Evolutionary conservation across 2,113 vertebrate species (phyloP).

Genomic region (Emydocephalus ijimae): DNA sequence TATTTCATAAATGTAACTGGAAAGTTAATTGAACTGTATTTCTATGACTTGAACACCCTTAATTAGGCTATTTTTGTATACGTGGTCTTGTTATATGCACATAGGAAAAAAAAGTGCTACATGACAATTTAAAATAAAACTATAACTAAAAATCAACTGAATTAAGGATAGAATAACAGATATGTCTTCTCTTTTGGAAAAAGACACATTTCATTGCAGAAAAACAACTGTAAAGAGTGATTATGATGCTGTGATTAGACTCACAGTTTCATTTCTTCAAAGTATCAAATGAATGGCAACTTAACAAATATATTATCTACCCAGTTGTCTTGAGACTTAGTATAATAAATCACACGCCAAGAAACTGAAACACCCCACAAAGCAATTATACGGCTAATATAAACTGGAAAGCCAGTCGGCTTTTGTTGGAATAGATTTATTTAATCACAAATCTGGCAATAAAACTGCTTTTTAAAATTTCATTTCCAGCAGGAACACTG

Average conservation of each 20-base stretch:
- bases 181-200: background rate
- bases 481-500: background rate
- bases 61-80: background rate
- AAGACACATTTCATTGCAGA: background rate
- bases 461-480: background rate
- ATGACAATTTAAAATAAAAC: background rate
- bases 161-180: background rate
- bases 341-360: background rate
- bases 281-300: background rate
- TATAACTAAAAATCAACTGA: background rate
- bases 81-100: background rate
- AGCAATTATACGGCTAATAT: background rate
- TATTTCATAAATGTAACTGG: background rate
- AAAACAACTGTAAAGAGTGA: background rate
- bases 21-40: background rate
- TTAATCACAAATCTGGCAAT: background rate
- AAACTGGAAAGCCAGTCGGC: background rate
- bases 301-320: background rate
- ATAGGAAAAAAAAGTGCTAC: background rate
- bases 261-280: background rate
- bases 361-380: background rate
- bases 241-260: background rate
- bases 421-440: background rate
- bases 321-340: background rate
- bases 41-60: background rate